Percentiles rank a stretch among this genome's conserved stretches.
These are phyloP conservation scores for Oxyruncus cristatus DNA, from an alignment of 2,113 vertebrate species.

Conservation along the genomic window DNA sequence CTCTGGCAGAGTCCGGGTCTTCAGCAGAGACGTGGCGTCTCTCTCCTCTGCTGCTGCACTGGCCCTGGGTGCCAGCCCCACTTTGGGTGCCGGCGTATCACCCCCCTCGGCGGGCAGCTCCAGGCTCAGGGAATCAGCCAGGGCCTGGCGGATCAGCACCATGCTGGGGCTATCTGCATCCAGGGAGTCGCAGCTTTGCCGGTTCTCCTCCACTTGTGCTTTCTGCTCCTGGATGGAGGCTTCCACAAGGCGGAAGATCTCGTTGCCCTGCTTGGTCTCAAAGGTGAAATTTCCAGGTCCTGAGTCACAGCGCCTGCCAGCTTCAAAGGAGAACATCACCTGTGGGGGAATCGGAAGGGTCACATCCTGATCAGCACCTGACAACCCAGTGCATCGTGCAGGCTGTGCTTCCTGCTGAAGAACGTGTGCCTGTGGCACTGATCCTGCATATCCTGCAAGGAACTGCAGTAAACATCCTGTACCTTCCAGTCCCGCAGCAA, in stretches of 20 bases:
- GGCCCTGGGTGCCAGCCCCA: constrained; percentile 51
- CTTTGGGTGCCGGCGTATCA: background rate
- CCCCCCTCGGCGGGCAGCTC: background rate
- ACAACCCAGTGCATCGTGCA: accelerated
- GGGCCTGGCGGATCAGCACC: constrained; percentile 65
- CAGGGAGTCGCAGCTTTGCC: constrained; percentile 68
- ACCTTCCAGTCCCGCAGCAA: background rate
- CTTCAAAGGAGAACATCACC: constrained; percentile 99
- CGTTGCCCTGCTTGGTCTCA: constrained; percentile 93
- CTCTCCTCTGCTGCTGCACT: constrained; percentile 14
- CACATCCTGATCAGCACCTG: background rate
- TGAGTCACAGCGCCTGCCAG: constrained; percentile 91
- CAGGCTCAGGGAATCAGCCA: constrained; percentile 54
- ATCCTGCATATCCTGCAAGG: background rate
- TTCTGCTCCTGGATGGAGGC: constrained; percentile 90
- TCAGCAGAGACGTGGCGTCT: constrained; percentile 29
- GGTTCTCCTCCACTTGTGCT: constrained; percentile 77
- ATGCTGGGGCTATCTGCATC: constrained; percentile 67
- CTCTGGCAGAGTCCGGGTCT: constrained; percentile 80
- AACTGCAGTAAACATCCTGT: background rate
- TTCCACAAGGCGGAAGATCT: constrained; percentile 92
- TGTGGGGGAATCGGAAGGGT: constrained; percentile 32
- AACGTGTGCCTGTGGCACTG: accelerated
- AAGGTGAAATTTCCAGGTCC: constrained; percentile 97
- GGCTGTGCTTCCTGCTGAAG: background rate